These are phyloP conservation scores for Neotoxoptera formosana DNA, from an alignment of 1,140 invertebrate species.

Conservation along the genomic window DNA sequence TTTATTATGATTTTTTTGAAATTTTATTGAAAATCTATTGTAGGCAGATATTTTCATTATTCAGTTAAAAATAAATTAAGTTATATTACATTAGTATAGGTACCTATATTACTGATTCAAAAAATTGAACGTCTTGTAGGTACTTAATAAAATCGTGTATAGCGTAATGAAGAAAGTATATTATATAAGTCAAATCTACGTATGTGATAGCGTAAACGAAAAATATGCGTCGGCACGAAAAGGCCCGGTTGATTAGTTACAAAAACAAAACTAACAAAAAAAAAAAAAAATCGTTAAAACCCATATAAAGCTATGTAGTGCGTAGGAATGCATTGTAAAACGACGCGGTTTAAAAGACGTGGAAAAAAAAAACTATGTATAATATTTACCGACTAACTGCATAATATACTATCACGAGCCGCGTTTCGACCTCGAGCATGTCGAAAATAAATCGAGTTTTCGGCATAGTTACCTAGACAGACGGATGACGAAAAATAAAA, in stretches of 20 bases:
- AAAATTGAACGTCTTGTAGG: not conserved
- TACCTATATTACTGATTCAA: not conserved
- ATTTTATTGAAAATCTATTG: not conserved
- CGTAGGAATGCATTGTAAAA: not conserved
- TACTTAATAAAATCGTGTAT: too few relatives aligned
- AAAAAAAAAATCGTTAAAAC: not conserved
- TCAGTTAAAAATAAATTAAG: not conserved
- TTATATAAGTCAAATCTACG: not conserved
- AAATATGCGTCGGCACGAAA: not conserved
- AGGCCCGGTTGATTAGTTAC: not conserved
- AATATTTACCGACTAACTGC: not conserved
- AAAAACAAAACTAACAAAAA: not conserved
- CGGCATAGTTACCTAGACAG: not conserved
- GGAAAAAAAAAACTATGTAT: not conserved
- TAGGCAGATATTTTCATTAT: not conserved
- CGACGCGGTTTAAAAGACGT: not conserved
- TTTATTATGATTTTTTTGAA: not conserved
- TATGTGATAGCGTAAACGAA: not conserved
- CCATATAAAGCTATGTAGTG: not conserved
- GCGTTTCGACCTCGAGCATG: not conserved
- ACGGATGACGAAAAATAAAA: not conserved
- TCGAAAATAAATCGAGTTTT: conserved; percentile 11
- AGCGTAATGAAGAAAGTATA: not conserved
- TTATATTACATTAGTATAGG: not conserved
- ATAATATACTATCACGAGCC: not conserved